A percentile compares a stretch with the other conserved stretches of the same genome.
Conservation (phyloP, 2,888 invertebrate genomes). For the Eupithecia dodoneata region DNA sequence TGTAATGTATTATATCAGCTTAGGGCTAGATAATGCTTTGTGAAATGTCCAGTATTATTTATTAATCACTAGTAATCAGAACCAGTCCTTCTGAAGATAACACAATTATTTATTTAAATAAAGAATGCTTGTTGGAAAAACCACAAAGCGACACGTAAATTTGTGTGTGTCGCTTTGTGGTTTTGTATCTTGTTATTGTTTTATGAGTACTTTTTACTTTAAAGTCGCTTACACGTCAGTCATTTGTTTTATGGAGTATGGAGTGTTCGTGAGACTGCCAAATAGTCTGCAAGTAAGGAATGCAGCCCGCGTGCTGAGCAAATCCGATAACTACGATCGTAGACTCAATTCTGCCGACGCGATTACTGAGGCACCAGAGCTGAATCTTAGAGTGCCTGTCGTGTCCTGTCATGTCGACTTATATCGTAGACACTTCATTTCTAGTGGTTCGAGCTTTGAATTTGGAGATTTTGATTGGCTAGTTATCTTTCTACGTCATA, state of each 20-base stretch:
- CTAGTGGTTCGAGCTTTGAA: not conserved
- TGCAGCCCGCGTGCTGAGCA: conserved; percentile 75
- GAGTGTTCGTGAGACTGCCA: conserved; percentile 7
- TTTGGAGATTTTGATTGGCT: not conserved
- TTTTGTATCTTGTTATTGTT: not conserved
- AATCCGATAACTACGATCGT: conserved; percentile 79
- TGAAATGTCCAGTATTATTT: too few relatives aligned
- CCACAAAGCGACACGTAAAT: not conserved
- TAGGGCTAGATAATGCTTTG: too few relatives aligned
- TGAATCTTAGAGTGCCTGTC: conserved; percentile 56
- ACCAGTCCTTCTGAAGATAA: too few relatives aligned
- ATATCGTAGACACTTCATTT: conserved; percentile 9
- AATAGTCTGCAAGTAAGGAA: conserved; percentile 40
- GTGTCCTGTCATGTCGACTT: not conserved
- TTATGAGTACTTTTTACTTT: not conserved
- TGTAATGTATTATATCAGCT: too few relatives aligned
- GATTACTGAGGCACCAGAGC: conserved; percentile 69
- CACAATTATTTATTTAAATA: too few relatives aligned
- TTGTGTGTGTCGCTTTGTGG: too few relatives aligned
- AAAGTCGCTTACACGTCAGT: not conserved
- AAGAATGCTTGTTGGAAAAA: too few relatives aligned
- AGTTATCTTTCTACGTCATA: not conserved
- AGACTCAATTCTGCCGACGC: conserved; percentile 76
- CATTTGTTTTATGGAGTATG: not conserved
- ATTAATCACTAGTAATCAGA: too few relatives aligned